Evolutionary conservation across 2,113 vertebrate genomes (phyloP), one percentile per base, ranked within the genome.

Genomic region (Mohoua ochrocephala): DNA sequence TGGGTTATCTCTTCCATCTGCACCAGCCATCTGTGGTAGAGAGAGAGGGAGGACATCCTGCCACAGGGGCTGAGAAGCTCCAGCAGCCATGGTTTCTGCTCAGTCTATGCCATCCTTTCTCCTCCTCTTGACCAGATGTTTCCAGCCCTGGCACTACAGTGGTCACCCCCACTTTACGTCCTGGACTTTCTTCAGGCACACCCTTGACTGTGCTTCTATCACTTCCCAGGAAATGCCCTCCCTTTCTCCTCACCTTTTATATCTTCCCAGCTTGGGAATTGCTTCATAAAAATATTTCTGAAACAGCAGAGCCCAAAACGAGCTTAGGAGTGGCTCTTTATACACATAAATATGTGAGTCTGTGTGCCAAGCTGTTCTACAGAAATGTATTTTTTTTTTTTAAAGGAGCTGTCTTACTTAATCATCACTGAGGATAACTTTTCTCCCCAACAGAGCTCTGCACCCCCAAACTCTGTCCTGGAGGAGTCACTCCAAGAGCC

Each of bases 281-380:
- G 3, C 53, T 87, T 85, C 65, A 71, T 69, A 80, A 91, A 85
- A 60, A 73, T 57, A 27, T 42, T 11, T 52, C 13, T 24, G 78
- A 79, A 75, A 68, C 6, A 73, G 61, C 78, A 94, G 78, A 87
- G 67, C 15, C 74, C 61, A 31, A 68, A 91, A 71, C 22, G 71
- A 80, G 57, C 78, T 79, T 56, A 88, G 84, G 49, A 71, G 67
- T 42, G 27, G 47, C 82, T 93, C 21, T 91, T 95, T 82, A 60
- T 79, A 81, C 19, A 50, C 27, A 77, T 11, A 67, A 86, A 70
- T 49, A 45, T 24, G 54, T 83, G 50, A 91, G 47, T n/a, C 63
- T 84, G 12, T 52, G 20, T 81, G 71, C 30, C 64, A 89, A 93
- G 73, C 50, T 82, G 37, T 60, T 84, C 41, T 35, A 61, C 54